Base-by-base conservation (phyloP, 2,888 invertebrate genomes). In the Euphydryas editha region DNA sequence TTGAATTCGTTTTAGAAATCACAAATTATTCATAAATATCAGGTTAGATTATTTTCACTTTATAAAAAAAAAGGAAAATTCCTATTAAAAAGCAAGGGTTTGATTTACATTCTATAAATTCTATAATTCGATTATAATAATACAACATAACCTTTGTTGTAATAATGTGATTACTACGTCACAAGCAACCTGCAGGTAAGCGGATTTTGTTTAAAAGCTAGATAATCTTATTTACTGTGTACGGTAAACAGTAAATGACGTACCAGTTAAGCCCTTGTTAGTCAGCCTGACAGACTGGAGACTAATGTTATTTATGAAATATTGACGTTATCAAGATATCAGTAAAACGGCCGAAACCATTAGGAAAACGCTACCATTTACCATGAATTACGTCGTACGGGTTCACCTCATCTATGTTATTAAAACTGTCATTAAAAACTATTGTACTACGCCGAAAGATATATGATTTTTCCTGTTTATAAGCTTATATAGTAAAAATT, bases 311-410 rank as follows among this genome's bases (percentile, higher is more conserved):
- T 90, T 88, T 86, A 85, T 80, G 81, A 78, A 72, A 75, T 44
- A 73, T 81, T 86, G 88, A 90, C 90, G 85, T 90, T 92, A 92
- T 92, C 92, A 62, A 69, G 83, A 81, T 70, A 79, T 76, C 75
- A 20, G 75, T 75, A 74, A 78, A 81, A 81, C 80, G 79, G 79
- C 82, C 74, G 77, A 84, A 86, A 83, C 85, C 88, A 88, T 90
- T 90, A 92, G 82, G 81, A 75, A 78, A 81, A 79, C 75, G 74
- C 77, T 76, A 79, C 67, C 21, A 6, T 30, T 30, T 30, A 30
- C 30, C 30, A 8, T 30, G 8, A 24, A 59, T 71, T 73, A 54
- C 71, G 70, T 69, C 51, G 51, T 57, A 21, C 49, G 56, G 57
- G 37, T 36, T 13, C 17, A 13, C 5, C 3, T 44, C n/a, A 30